Evolutionary conservation across 2,113 vertebrate genomes (phyloP), one percentile per base, ranked within the genome.

Genomic region (Speoplatyrhinus poulsoni): DNA sequence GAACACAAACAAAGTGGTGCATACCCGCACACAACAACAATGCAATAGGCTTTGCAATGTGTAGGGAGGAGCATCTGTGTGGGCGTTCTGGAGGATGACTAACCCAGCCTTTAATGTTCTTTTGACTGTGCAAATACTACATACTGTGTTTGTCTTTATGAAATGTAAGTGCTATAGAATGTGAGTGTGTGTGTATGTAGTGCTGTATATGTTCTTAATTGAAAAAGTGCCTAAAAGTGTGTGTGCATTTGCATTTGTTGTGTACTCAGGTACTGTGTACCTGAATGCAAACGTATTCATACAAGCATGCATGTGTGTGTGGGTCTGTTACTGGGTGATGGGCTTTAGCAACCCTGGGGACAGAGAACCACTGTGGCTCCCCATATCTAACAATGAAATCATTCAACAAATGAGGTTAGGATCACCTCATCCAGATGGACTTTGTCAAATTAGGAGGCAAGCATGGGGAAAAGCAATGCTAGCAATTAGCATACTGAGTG

Each of bases 361-460:
- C 49, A 32, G 26, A 67, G n/a, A 50, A 12, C 33, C 11, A 12
- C 52, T 33, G 15, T 19, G 26, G 8, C 32, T 10, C 55, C 55
- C 17, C 12, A 12, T 57, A 57, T 26, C 15, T 12, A 53, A 53
- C 5, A 53, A 15, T n/a, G n/a, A 53, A 53, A 53, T n/a, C 16
- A 66, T 53, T 52, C 3, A 3, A 32, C 46, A 47, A 19, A 56
- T 73, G n/a, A 53, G 55, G 26, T 64, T 17, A 41, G 26, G 50
- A 58, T 52, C 12, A 26, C 41, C 3, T 16, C 11, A 50, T 61
- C 46, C 6, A 46, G 12, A n/a, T n/a, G 15, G 19, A 33, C 56
- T 33, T 71, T 70, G 59, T 56, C 11, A 74, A 72, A 64, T 67
- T 64, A 50, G 46, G 19, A 12, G 11, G 55, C 55, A 49, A 32